Evolutionary conservation across 2,888 invertebrate species (phyloP).

Genomic region (Tortrix viridana): DNA sequence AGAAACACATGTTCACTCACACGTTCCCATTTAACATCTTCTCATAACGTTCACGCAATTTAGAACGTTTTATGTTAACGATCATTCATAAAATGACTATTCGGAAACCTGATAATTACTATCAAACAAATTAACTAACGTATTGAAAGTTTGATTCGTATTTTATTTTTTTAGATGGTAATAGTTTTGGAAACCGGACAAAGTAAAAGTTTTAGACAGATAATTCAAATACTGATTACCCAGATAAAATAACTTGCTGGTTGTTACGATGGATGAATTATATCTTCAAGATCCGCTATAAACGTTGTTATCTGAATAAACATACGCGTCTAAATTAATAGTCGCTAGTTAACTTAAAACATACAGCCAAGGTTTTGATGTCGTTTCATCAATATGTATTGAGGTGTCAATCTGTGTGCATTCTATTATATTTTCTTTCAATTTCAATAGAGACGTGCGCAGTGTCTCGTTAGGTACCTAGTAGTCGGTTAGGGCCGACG

Average conservation of each 20-base stretch:
- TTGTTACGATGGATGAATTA: constrained; percentile 26
- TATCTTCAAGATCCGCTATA: constrained; percentile 27
- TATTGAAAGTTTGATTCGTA: constrained; percentile 23
- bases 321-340: constrained; percentile 27
- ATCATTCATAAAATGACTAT: constrained; percentile 37
- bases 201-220: constrained; percentile 14
- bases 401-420: constrained; percentile 12
- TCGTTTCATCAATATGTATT: constrained; percentile 17
- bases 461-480: background rate
- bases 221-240: constrained; percentile 2
- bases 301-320: constrained; percentile 31
- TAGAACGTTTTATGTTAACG: constrained; percentile 37
- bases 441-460: too few species aligned
- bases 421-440: background rate
- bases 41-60: constrained; percentile 53
- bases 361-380: constrained; percentile 25
- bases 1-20: constrained; percentile 55
- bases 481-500: constrained; percentile 13
- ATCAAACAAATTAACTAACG: constrained; percentile 33
- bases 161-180: constrained; percentile 14
- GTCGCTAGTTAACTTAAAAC: constrained; percentile 25
- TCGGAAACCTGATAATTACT: constrained; percentile 33
- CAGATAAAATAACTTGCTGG: constrained; percentile 2
- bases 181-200: constrained; percentile 5
- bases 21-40: constrained; percentile 54